Conservation (phyloP, 2,888 invertebrate species). For the Biston betularia region DNA sequence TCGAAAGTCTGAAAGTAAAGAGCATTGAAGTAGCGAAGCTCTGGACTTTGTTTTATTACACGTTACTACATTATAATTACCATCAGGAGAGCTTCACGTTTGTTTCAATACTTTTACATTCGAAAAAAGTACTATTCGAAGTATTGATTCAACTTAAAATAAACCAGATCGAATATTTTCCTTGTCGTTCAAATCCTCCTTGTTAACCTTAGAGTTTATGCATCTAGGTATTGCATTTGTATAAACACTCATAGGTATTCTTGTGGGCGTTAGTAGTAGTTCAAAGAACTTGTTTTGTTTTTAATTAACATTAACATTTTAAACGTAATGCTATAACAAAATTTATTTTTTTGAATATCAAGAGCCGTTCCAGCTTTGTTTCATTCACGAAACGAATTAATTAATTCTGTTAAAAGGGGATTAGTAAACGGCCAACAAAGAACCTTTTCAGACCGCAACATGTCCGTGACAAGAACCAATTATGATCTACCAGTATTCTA, state of each 20-base stretch:
- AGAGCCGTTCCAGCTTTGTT: slow-evolving; percentile 14
- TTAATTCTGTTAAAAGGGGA: slow-evolving; percentile 29
- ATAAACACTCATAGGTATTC: neutral
- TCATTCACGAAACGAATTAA: slow-evolving; percentile 25
- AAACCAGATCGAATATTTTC: too few species aligned
- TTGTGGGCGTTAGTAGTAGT: slow-evolving; percentile 2
- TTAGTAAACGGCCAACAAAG: slow-evolving; percentile 25
- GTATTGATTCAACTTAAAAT: too few species aligned
- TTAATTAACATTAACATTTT: slow-evolving; percentile 3
- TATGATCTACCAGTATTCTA: slow-evolving; percentile 32
- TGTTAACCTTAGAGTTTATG: too few species aligned
- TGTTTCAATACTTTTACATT: too few species aligned
- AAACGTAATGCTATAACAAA: slow-evolving; percentile 1
- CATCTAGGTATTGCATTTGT: too few species aligned
- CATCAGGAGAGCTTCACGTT: too few species aligned
- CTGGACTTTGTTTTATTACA: too few species aligned
- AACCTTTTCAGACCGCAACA: slow-evolving; percentile 29
- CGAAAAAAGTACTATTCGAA: too few species aligned
- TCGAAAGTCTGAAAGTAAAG: too few species aligned
- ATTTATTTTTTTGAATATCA: slow-evolving; percentile 5
- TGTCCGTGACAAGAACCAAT: slow-evolving; percentile 43
- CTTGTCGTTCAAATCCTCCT: too few species aligned
- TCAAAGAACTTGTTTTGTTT: slow-evolving; percentile 3
- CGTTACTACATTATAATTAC: too few species aligned
- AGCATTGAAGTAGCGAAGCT: too few species aligned